Conservation (phyloP, 2,888 invertebrate species). For the Seira sanloemensis region DNA sequence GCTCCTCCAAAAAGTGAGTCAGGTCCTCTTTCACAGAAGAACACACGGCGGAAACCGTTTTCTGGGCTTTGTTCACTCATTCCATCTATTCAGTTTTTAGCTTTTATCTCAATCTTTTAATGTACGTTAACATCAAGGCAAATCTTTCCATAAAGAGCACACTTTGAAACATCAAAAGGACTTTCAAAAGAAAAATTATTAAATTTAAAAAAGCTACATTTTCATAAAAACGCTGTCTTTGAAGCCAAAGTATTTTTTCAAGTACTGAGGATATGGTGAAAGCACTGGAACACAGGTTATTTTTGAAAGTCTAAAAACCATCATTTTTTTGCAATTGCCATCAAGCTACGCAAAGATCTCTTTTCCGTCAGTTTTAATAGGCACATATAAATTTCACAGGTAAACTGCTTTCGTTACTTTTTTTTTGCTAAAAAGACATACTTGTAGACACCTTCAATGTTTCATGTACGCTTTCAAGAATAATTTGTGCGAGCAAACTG, state of each 20-base stretch:
- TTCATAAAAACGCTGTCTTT: conserved; percentile 56
- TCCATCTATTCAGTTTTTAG: not conserved
- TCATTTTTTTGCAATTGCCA: conserved; percentile 3
- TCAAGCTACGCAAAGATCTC: not conserved
- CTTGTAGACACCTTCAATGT: not conserved
- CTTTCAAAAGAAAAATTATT: conserved; percentile 58
- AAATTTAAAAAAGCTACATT: conserved; percentile 65
- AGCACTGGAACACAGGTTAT: not conserved
- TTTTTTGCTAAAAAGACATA: not conserved
- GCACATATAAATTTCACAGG: not conserved
- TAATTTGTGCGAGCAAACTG: not conserved
- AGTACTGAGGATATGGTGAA: conserved; percentile 14
- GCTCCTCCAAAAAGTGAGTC: too few relatives aligned
- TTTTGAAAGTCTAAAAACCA: conserved; percentile 40
- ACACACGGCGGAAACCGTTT: not conserved
- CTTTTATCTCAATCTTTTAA: conserved; percentile 25
- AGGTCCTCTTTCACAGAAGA: too few relatives aligned
- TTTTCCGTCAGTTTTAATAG: conserved; percentile 1
- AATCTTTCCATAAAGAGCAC: conserved; percentile 25
- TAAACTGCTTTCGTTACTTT: not conserved
- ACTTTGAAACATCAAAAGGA: conserved; percentile 56
- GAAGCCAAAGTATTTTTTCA: conserved; percentile 60
- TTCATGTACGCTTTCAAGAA: not conserved
- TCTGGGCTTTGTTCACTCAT: conserved; percentile 13
- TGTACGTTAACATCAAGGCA: conserved; percentile 25